These are phyloP conservation scores for Proisotoma minuta DNA, from an alignment of 2,888 invertebrate genomes.

Conservation along the genomic window DNA sequence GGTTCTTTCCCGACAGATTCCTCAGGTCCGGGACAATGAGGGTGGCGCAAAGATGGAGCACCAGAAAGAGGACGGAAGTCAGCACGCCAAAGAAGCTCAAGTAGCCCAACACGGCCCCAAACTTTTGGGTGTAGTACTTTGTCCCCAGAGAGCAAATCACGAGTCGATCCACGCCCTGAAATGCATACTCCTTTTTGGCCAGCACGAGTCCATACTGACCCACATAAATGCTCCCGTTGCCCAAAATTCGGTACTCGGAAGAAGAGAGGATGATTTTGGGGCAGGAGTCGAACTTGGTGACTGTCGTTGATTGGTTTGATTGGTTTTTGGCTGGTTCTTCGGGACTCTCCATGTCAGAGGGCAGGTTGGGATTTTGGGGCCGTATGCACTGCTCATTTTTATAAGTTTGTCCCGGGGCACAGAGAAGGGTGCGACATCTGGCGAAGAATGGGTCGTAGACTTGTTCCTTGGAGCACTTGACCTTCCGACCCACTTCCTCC, in stretches of 20 bases:
- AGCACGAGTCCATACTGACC: constrained; percentile 50
- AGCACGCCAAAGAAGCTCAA: constrained; percentile 54
- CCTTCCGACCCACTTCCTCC: constrained; percentile 49
- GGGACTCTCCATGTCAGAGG: constrained; percentile 27
- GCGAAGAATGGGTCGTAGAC: constrained; percentile 54
- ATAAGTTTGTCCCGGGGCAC: constrained; percentile 48
- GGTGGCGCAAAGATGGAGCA: constrained; percentile 54
- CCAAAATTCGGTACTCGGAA: constrained; percentile 49
- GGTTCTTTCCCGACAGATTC: constrained; percentile 56
- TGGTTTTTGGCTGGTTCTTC: constrained; percentile 41
- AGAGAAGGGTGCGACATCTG: constrained; percentile 51
- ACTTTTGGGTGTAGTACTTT: constrained; percentile 50
- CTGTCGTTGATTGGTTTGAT: constrained; percentile 24
- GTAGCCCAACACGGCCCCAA: constrained; percentile 51
- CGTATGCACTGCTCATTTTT: constrained; percentile 48
- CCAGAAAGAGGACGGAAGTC: constrained; percentile 53
- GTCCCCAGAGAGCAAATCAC: constrained; percentile 50
- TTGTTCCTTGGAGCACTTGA: constrained; percentile 49
- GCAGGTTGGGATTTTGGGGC: constrained; percentile 27
- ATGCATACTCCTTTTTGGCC: constrained; percentile 49
- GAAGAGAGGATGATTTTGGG: constrained; percentile 50
- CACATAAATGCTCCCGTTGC: constrained; percentile 50
- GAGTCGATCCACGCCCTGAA: constrained; percentile 49
- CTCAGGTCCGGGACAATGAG: constrained; percentile 53
- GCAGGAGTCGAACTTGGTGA: constrained; percentile 48